A percentile compares a stretch with the other conserved stretches of the same genome.
phyloP scores from a whole-genome alignment of 2,113 vertebrate species.

The Zootoca vivipara region DNA sequence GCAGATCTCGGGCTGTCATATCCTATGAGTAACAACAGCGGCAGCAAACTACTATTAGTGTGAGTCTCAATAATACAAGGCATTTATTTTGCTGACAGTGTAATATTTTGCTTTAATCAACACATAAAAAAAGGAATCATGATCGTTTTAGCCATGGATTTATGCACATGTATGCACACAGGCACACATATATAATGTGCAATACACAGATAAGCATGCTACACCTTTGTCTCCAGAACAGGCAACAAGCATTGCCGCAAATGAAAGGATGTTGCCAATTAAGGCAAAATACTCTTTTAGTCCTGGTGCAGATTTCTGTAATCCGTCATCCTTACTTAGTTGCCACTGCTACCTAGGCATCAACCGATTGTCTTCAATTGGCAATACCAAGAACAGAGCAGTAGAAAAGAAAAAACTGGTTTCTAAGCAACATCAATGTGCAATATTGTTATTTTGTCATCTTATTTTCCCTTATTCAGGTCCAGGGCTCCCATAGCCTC shows the following conservation, averaged over 20 bases:
- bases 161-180: background rate
- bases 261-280: background rate
- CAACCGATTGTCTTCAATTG: background rate
- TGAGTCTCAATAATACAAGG: background rate
- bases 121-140: background rate
- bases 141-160: background rate
- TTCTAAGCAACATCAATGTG: background rate
- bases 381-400: background rate
- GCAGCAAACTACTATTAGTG: background rate
- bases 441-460: background rate
- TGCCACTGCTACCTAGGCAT: background rate
- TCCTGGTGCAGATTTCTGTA: background rate
- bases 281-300: background rate
- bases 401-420: background rate
- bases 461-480: too few relatives aligned
- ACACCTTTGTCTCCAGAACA: slow-evolving; percentile 42
- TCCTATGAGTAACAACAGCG: slow-evolving; percentile 78
- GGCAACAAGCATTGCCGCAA: slow-evolving; percentile 45
- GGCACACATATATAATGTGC: background rate
- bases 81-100: background rate
- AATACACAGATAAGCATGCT: slow-evolving; percentile 3
- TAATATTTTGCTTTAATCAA: background rate
- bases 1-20: slow-evolving; percentile 93
- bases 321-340: background rate
- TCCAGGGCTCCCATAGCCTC: too few relatives aligned